Evolutionary conservation across 2,113 vertebrate species (phyloP), one percentile per base, ranked within the genome.

Genomic region (Campylorhamphus procurvoides): DNA sequence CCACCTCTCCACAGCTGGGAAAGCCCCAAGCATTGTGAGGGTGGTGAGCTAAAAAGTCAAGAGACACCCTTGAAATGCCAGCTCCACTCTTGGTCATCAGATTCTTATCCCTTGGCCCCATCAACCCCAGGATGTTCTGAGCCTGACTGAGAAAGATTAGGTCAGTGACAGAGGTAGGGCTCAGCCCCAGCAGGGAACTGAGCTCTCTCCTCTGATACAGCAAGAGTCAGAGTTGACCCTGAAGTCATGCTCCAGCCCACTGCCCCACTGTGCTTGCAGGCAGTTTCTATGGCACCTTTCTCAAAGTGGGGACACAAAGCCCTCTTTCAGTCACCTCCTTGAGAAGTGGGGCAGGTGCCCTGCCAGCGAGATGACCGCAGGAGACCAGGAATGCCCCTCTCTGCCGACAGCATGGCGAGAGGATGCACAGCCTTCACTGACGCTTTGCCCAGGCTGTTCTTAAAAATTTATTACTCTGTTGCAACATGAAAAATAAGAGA

Each of bases 401-500:
- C 84, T 52, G 80, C 81, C 0, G 50, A 72, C 37, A 77, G 73
- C 6, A 1, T 28, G 55, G 78, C 4, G 12, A 81, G 87, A 87
- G 64, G 91, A 93, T 5, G 8, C 12, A 14, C 56, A 84, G 89
- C 71, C 87, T 93, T 96, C 39, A 58, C 97, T 97, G 95, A 97
- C 13, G 47, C 97, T 95, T 96, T 94, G 96, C 97, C 95, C 96
- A 62, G 97, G 85, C 97, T 97, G 97, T 97, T 98, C 98, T 98
- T 98, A 98, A 98, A 98, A 98, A 98, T 98, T 98, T 98, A 98
- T 98, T 98, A 98, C 98, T 98, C 97, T 96, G 98, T 97, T 97
- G 97, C 98, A 98, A 98, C 97, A 98, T 98, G 98, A 98, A 98
- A 98, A 98, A 98, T 98, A 98, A 96, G 96, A 97, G 97, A 96